Percentiles rank a stretch among this genome's conserved stretches.
phyloP scores from a whole-genome alignment of 2,113 vertebrate genomes.

The Coracopsis vasa region DNA sequence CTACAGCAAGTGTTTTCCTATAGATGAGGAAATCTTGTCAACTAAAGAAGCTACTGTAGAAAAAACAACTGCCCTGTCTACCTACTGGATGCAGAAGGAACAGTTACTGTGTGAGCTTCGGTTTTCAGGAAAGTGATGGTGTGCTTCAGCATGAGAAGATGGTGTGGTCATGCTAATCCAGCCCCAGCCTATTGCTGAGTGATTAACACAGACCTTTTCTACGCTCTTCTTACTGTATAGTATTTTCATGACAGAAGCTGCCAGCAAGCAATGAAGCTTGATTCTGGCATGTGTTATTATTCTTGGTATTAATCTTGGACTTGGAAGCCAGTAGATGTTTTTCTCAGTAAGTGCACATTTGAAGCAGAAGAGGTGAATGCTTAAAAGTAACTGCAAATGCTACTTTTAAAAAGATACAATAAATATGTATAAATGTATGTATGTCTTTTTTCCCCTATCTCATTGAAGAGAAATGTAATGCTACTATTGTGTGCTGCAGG shows the following conservation, averaged over 20 bases:
- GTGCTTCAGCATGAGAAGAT: not conserved
- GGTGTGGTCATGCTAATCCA: not conserved
- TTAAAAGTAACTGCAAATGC: conserved; percentile 55
- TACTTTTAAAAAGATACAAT: conserved; percentile 54
- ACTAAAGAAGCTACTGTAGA: conserved; percentile 25
- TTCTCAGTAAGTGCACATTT: conserved; percentile 59
- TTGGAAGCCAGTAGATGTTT: conserved; percentile 67
- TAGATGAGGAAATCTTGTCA: not conserved
- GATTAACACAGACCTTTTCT: conserved; percentile 50
- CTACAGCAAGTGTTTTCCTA: conserved; percentile 45
- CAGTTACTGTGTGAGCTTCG: not conserved
- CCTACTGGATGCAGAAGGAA: not conserved
- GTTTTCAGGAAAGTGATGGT: conserved; percentile 12
- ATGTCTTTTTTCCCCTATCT: conserved; percentile 61
- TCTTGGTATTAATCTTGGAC: conserved; percentile 63
- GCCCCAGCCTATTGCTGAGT: conserved; percentile 14
- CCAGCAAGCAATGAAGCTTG: conserved; percentile 58
- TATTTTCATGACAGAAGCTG: conserved; percentile 54
- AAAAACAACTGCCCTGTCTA: conserved; percentile 31
- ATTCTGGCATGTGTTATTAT: conserved; percentile 58
- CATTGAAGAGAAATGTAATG: not conserved
- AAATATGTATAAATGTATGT: conserved; percentile 61
- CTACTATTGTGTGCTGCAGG: not conserved
- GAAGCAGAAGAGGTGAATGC: conserved; percentile 54
- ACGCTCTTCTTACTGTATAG: conserved; percentile 34